Evolutionary conservation across 2,113 vertebrate genomes (phyloP).

Genomic region (Microtus montanus): DNA sequence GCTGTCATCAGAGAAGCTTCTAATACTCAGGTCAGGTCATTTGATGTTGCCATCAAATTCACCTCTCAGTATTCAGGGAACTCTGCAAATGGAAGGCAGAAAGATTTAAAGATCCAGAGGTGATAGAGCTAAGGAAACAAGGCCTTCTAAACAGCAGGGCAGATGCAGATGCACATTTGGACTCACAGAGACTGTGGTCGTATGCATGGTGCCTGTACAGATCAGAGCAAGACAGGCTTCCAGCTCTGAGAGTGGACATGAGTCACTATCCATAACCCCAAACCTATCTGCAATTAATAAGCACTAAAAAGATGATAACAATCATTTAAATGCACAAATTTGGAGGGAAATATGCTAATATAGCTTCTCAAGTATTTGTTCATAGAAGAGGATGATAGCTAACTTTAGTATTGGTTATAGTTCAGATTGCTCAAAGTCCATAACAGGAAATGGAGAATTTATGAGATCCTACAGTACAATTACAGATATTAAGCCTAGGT

Average conservation of each 20-base stretch:
- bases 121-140: background rate
- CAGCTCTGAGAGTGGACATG: background rate
- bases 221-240: no score
- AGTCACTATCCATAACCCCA: background rate
- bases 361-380: slow-evolving; percentile 16
- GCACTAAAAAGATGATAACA: background rate
- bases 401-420: background rate
- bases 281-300: no score
- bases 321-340: background rate
- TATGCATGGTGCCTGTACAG: background rate
- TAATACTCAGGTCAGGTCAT: background rate
- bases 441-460: slow-evolving; percentile 20
- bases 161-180: background rate
- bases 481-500: background rate
- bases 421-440: background rate
- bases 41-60: background rate
- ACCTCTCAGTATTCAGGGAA: background rate
- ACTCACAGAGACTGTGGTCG: background rate
- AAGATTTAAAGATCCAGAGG: background rate
- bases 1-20: background rate
- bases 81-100: background rate
- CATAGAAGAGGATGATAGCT: background rate
- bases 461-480: background rate
- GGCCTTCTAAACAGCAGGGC: background rate
- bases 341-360: background rate